phyloP scores from a whole-genome alignment of 2,888 invertebrate genomes.

The Drosophila affinis region DNA sequence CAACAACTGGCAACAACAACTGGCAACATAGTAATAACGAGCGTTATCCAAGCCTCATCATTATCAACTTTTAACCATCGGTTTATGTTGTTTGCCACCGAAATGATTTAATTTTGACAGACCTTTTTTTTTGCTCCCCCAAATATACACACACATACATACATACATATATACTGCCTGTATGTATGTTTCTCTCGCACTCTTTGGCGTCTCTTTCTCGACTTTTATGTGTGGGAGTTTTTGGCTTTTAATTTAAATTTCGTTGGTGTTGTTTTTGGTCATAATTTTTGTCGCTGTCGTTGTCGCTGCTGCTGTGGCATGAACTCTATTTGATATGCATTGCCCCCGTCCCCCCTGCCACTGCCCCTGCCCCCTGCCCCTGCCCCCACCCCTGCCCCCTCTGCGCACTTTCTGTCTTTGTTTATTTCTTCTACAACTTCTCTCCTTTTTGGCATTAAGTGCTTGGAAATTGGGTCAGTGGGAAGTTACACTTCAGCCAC shows the following conservation, averaged over 20 bases:
- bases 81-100: slow-evolving; percentile 81
- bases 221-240: slow-evolving; percentile 79
- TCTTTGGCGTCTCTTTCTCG: slow-evolving; percentile 69
- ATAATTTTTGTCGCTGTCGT: slow-evolving; percentile 80
- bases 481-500: slow-evolving; percentile 81
- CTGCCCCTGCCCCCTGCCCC: too few species aligned
- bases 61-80: slow-evolving; percentile 81
- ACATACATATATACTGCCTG: too few species aligned
- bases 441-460: slow-evolving; percentile 79
- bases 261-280: slow-evolving; percentile 66
- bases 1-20: slow-evolving; percentile 29
- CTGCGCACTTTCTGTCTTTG: slow-evolving; percentile 73
- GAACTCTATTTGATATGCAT: slow-evolving; percentile 80
- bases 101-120: slow-evolving; percentile 81
- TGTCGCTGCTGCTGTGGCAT: slow-evolving; percentile 55
- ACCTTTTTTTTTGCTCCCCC: slow-evolving; percentile 64
- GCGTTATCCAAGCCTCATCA: slow-evolving; percentile 79
- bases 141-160: slow-evolving; percentile 1
- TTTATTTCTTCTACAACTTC: slow-evolving; percentile 80
- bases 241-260: slow-evolving; percentile 80
- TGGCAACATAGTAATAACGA: slow-evolving; percentile 70
- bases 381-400: too few species aligned
- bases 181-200: neutral
- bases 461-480: slow-evolving; percentile 81
- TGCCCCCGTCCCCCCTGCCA: slow-evolving; percentile 67